Percentiles rank a stretch among this genome's conserved stretches.
Conservation (phyloP, 2,888 invertebrate species). For the Rotaria socialis region DNA sequence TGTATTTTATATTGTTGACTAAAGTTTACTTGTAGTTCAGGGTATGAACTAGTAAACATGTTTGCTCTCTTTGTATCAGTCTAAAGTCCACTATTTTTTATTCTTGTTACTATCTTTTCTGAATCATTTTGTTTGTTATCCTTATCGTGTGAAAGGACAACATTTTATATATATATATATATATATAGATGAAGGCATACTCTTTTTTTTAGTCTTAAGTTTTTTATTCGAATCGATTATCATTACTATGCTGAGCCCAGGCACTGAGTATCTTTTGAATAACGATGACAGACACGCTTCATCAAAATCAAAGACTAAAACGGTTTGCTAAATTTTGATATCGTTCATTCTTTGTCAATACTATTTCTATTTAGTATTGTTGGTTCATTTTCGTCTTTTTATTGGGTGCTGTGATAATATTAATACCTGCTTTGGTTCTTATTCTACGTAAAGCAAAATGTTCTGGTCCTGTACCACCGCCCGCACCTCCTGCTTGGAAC, state of each 20-base stretch:
- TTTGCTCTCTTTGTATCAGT: not conserved
- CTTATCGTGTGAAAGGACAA: not conserved
- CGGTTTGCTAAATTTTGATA: not conserved
- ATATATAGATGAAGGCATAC: not conserved
- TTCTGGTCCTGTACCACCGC: not conserved
- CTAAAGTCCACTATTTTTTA: not conserved
- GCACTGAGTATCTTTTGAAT: not conserved
- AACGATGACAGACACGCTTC: too few species aligned
- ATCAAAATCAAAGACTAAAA: not conserved
- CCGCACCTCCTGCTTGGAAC: not conserved
- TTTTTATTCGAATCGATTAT: not conserved
- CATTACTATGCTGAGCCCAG: not conserved
- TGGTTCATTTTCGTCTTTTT: not conserved
- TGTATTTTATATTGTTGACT: not conserved
- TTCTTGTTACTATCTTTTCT: not conserved
- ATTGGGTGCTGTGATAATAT: not conserved
- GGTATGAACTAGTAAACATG: not conserved
- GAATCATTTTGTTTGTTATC: not conserved
- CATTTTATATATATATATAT: not conserved
- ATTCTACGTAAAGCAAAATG: constrained; percentile 6
- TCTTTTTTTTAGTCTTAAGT: not conserved
- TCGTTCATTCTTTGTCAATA: too few species aligned
- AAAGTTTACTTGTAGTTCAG: not conserved
- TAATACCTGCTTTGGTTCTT: not conserved
- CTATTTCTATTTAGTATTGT: too few species aligned